A percentile compares a stretch with the other conserved stretches of the same genome.
Conservation (phyloP, 2,888 invertebrate species). For the Nomada hirtipes region DNA sequence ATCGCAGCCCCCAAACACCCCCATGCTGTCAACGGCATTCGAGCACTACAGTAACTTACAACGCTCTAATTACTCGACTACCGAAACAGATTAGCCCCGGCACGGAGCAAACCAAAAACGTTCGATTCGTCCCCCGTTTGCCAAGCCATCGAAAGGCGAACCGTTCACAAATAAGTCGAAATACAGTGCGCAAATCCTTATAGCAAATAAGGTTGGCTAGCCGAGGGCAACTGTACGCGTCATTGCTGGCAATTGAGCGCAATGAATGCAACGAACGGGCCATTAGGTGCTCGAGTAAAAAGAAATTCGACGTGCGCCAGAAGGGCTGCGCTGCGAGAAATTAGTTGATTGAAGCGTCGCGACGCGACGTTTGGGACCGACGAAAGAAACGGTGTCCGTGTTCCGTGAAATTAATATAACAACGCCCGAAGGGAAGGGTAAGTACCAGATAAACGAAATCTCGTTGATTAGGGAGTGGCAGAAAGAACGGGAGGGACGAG, state of each 20-base stretch:
- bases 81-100: not conserved
- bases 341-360: slow-evolving; percentile 18
- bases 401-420: slow-evolving; percentile 20
- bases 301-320: slow-evolving; percentile 11
- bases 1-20: too few species aligned
- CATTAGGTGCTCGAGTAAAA: not conserved
- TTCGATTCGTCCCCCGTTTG: not conserved
- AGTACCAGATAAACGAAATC: slow-evolving; percentile 2
- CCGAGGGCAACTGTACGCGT: not conserved
- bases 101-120: not conserved
- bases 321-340: not conserved
- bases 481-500: not conserved
- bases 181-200: not conserved
- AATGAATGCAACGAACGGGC: slow-evolving; percentile 20
- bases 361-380: not conserved
- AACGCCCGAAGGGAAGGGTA: not conserved
- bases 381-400: not conserved
- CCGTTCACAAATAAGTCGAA: not conserved
- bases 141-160: not conserved
- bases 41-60: not conserved
- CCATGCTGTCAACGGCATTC: not conserved
- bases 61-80: not conserved
- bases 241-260: slow-evolving; percentile 14
- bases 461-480: not conserved
- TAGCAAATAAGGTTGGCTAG: not conserved